Conservation (phyloP, 2,113 vertebrate genomes). For the Caranx melampygus region DNA sequence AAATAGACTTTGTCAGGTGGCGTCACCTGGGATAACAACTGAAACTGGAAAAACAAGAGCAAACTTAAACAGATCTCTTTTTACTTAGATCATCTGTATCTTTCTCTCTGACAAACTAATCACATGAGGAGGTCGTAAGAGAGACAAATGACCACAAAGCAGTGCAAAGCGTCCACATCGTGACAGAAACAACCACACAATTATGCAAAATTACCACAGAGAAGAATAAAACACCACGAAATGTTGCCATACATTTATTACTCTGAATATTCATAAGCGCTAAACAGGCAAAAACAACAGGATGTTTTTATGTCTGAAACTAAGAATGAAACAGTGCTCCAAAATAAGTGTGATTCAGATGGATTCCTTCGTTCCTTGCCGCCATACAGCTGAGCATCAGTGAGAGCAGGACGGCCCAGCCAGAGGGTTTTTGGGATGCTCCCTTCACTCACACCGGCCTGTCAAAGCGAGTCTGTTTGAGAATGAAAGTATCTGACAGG, state of each 20-base stretch:
- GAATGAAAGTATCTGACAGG: slow-evolving; percentile 59
- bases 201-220: background rate
- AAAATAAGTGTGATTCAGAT: background rate
- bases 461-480: slow-evolving; percentile 47
- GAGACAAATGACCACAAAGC: too few species aligned
- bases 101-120: too few species aligned
- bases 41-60: slow-evolving; percentile 29
- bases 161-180: too few species aligned
- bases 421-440: slow-evolving; percentile 63
- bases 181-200: too few species aligned
- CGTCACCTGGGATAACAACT: background rate
- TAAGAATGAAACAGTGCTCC: background rate
- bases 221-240: background rate
- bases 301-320: too few species aligned
- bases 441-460: slow-evolving; percentile 51
- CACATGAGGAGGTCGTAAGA: too few species aligned
- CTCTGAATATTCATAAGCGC: too few species aligned
- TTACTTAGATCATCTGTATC: background rate
- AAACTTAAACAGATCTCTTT: slow-evolving; percentile 6
- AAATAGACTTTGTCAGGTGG: background rate
- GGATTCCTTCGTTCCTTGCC: slow-evolving; percentile 5
- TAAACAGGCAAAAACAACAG: background rate
- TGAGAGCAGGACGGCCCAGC: slow-evolving; percentile 21
- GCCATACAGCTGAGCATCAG: slow-evolving; percentile 29
- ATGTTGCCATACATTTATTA: too few species aligned